Conservation (phyloP, 2,113 vertebrate genomes). For the Echinops telfairi region DNA sequence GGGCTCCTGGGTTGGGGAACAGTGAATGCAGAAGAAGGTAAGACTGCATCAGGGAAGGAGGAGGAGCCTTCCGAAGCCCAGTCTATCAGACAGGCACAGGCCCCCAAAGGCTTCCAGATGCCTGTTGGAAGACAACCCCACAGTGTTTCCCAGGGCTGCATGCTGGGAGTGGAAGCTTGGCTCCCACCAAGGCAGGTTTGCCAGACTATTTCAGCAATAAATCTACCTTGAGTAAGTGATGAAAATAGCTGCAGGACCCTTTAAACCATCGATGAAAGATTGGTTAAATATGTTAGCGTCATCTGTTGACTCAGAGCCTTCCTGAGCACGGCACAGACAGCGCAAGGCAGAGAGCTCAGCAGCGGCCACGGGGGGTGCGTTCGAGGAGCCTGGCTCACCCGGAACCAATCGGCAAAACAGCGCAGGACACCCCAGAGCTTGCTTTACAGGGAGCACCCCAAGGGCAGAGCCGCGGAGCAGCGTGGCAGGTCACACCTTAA, state of each 20-base stretch:
- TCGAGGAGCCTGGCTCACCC: not conserved
- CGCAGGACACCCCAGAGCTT: not conserved
- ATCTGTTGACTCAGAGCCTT: constrained; percentile 77
- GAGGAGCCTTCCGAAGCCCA: not conserved
- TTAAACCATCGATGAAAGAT: constrained; percentile 79
- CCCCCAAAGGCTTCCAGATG: constrained; percentile 30
- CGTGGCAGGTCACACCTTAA: not conserved
- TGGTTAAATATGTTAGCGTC: constrained; percentile 68
- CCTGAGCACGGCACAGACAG: constrained; percentile 40
- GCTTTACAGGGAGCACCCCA: not conserved
- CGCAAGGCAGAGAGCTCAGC: constrained; percentile 22
- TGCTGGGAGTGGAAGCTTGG: constrained; percentile 54
- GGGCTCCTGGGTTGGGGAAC: not conserved
- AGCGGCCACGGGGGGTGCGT: not conserved
- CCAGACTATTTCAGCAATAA: constrained; percentile 74
- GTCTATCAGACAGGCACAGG: not conserved
- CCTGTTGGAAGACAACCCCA: constrained; percentile 55
- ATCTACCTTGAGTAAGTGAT: constrained; percentile 72
- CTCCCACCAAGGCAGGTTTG: constrained; percentile 62
- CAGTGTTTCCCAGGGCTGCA: constrained; percentile 46
- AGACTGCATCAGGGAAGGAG: not conserved
- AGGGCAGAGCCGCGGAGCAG: not conserved
- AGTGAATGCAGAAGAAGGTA: not conserved
- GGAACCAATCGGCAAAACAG: not conserved
- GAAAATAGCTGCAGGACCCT: constrained; percentile 80